Evolutionary conservation across 1,140 invertebrate species (phyloP).

Genomic region (Plectrocnemia conspersa): DNA sequence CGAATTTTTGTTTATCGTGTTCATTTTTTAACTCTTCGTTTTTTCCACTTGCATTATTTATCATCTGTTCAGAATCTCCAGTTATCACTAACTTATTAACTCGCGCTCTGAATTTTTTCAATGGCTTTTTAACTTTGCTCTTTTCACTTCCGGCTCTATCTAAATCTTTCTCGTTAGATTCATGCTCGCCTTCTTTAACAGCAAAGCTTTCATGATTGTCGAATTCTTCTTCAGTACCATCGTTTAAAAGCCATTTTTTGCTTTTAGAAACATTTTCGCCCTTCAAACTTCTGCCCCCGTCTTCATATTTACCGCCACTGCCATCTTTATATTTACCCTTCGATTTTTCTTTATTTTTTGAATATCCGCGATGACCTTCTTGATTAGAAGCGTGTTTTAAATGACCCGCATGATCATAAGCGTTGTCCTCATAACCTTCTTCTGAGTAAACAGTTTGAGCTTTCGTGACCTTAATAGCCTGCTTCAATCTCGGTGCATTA

Average conservation of each 20-base stretch:
- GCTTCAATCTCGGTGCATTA: conserved; percentile 58
- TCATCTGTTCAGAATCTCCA: conserved; percentile 13
- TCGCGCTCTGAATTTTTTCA: conserved; percentile 1
- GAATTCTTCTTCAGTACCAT: conserved; percentile 40
- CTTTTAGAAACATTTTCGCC: conserved; percentile 41
- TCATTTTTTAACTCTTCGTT: conserved; percentile 26
- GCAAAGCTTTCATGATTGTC: conserved; percentile 33
- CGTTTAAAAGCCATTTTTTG: conserved; percentile 39
- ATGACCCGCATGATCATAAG: conserved; percentile 70
- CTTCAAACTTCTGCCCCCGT: conserved; percentile 39
- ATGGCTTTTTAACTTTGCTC: conserved; percentile 11
- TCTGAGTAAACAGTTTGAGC: conserved; percentile 69
- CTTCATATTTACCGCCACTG: conserved; percentile 38
- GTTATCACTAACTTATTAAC: conserved; percentile 21
- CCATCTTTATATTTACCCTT: conserved; percentile 45
- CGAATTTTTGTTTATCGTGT: conserved; percentile 17
- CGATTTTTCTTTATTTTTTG: conserved; percentile 44
- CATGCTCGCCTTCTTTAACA: conserved; percentile 29
- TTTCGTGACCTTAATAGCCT: conserved; percentile 66
- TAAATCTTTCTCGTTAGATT: conserved; percentile 17
- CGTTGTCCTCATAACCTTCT: conserved; percentile 73
- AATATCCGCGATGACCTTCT: conserved; percentile 45
- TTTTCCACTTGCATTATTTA: conserved; percentile 29
- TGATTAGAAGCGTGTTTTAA: conserved; percentile 61
- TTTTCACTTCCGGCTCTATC: conserved; percentile 31